Evolutionary conservation across 2,888 invertebrate species (phyloP).

Genomic region (Coleophora deauratella): DNA sequence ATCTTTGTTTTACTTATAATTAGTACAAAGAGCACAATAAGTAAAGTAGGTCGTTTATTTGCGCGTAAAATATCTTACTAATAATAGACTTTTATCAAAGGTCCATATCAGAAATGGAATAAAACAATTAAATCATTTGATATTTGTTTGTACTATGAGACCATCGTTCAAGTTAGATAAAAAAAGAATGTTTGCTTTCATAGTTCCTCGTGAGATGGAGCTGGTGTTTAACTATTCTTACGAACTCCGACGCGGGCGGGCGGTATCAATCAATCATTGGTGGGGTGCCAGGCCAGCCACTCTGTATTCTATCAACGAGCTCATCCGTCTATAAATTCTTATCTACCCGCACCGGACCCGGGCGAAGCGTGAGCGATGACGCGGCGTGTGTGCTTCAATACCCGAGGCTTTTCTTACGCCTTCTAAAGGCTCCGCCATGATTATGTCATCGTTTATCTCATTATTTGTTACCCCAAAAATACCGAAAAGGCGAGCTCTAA

Average conservation of each 20-base stretch:
- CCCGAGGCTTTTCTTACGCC: conserved; percentile 27
- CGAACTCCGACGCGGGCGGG: conserved; percentile 22
- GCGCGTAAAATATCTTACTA: conserved; percentile 7
- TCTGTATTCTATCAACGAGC: conserved; percentile 58
- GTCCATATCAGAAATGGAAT: too few relatives aligned
- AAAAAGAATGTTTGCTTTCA: conserved; percentile 21
- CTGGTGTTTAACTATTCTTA: conserved; percentile 36
- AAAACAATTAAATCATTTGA: conserved; percentile 1
- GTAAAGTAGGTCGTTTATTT: conserved; percentile 12
- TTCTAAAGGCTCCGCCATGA: conserved; percentile 26
- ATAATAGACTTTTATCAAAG: too few relatives aligned
- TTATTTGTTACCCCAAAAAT: conserved; percentile 16
- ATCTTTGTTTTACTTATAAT: conserved; percentile 28
- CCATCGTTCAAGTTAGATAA: conserved; percentile 15
- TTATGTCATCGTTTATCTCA: conserved; percentile 28
- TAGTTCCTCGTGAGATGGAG: conserved; percentile 13
- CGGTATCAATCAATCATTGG: conserved; percentile 57
- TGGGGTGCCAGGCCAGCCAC: conserved; percentile 37
- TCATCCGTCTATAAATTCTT: conserved; percentile 64
- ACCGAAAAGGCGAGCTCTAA: neutral
- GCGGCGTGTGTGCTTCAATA: conserved; percentile 43
- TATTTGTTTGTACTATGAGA: neutral
- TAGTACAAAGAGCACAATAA: conserved; percentile 44
- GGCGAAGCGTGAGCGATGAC: conserved; percentile 56
- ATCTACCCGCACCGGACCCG: conserved; percentile 47